Evolutionary conservation across 1,140 invertebrate genomes (phyloP).

Genomic region (Nymphalis io): DNA sequence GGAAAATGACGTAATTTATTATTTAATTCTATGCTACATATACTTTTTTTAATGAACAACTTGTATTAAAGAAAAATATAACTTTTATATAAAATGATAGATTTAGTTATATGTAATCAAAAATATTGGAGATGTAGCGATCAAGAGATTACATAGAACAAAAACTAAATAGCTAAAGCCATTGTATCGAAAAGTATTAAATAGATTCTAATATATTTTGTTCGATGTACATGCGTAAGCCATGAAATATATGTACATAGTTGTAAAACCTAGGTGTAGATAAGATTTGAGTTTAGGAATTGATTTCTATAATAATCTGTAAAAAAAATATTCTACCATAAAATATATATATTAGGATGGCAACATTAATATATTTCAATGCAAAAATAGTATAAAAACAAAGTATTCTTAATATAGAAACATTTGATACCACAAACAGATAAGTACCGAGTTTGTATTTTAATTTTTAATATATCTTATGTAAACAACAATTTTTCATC

Average conservation of each 20-base stretch:
- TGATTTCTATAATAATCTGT: slow-evolving; percentile 2
- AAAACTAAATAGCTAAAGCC: slow-evolving; percentile 27
- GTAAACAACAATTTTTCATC: slow-evolving; percentile 2
- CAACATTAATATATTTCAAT: background rate
- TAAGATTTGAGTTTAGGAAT: slow-evolving; percentile 11
- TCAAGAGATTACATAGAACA: slow-evolving; percentile 5
- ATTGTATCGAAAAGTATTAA: slow-evolving; percentile 37
- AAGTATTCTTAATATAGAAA: background rate
- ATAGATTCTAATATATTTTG: slow-evolving; percentile 39
- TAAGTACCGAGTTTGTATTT: background rate
- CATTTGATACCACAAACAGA: background rate
- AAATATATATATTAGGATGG: background rate
- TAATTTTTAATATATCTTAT: background rate
- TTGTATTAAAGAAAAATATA: slow-evolving; percentile 5
- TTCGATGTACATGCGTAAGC: slow-evolving; percentile 14
- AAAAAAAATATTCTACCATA: background rate
- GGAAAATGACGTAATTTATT: background rate
- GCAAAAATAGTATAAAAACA: background rate
- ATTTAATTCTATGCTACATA: background rate
- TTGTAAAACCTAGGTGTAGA: slow-evolving; percentile 6
- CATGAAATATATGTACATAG: slow-evolving; percentile 17
- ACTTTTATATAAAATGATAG: background rate
- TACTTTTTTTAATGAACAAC: slow-evolving; percentile 1
- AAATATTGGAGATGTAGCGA: background rate
- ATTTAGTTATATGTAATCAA: background rate